These are phyloP conservation scores for Holocentrus rufus DNA, from an alignment of 2,797 vertebrate species.

Conservation along the genomic window DNA sequence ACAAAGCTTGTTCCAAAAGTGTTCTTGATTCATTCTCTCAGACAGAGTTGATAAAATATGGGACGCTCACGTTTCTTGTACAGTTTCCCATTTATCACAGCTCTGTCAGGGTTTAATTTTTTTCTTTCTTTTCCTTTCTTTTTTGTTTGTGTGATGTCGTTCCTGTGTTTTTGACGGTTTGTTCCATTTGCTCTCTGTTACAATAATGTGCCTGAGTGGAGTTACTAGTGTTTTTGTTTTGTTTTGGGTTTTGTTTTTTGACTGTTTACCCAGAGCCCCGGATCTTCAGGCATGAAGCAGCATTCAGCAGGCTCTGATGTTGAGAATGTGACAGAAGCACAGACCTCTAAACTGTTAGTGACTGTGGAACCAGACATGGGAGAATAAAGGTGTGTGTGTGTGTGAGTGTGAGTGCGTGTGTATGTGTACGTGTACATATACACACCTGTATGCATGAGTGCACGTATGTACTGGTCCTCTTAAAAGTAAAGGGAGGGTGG, in stretches of 20 bases:
- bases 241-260: not conserved
- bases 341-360: conserved; percentile 74
- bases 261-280: conserved; percentile 55
- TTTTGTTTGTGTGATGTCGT: conserved; percentile 34
- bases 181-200: conserved; percentile 30
- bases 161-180: conserved; percentile 12
- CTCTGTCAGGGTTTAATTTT: conserved; percentile 36
- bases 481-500: conserved; percentile 48
- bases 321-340: conserved; percentile 74
- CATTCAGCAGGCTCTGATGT: conserved; percentile 73
- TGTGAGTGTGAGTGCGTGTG: not conserved
- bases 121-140: conserved; percentile 2
- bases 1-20: conserved; percentile 67
- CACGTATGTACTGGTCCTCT: conserved; percentile 44
- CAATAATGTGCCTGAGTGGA: conserved; percentile 72
- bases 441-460: conserved; percentile 34
- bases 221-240: conserved; percentile 45
- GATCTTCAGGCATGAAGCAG: conserved; percentile 58
- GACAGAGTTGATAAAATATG: conserved; percentile 38
- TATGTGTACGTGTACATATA: conserved; percentile 12
- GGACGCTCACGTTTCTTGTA: conserved; percentile 69
- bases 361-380: conserved; percentile 51
- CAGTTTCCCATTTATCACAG: conserved; percentile 62
- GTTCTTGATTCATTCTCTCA: conserved; percentile 58
- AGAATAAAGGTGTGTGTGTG: conserved; percentile 6